A percentile compares a stretch with the other conserved stretches of the same genome.
phyloP scores from a whole-genome alignment of 1,140 invertebrate species.

The Aethina tumida region DNA sequence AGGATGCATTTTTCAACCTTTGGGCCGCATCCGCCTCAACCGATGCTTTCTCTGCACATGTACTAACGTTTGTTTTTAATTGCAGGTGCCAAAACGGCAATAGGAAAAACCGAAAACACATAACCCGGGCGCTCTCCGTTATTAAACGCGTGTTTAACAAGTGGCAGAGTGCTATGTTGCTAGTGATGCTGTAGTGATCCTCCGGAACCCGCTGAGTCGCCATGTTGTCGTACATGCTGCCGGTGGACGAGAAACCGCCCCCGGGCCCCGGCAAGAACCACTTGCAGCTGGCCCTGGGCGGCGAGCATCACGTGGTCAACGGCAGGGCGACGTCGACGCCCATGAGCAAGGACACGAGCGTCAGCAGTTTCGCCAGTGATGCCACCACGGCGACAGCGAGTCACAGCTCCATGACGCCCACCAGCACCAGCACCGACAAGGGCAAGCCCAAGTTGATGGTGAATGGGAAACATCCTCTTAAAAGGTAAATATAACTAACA shows the following conservation, averaged over 20 bases:
- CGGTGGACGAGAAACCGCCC: conserved; percentile 51
- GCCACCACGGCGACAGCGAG: conserved; percentile 39
- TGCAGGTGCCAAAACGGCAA: too few species aligned
- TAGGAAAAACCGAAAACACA: too few species aligned
- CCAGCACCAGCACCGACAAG: conserved; percentile 40
- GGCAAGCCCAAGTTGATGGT: conserved; percentile 45
- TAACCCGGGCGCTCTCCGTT: too few species aligned
- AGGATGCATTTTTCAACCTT: too few species aligned
- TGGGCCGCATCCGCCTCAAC: too few species aligned
- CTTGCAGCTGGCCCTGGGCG: conserved; percentile 34
- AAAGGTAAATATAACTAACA: conserved; percentile 44
- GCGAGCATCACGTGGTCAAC: conserved; percentile 8
- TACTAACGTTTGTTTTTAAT: too few species aligned
- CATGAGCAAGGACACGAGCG: conserved; percentile 44
- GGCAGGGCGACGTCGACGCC: conserved; percentile 18
- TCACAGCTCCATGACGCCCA: conserved; percentile 45
- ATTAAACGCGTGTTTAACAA: too few species aligned
- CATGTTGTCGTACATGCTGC: conserved; percentile 57
- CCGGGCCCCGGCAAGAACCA: conserved; percentile 42
- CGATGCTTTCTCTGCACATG: too few species aligned
- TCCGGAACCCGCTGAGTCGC: conserved; percentile 6
- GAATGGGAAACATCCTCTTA: conserved; percentile 49
- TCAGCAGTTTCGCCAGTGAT: conserved; percentile 45
- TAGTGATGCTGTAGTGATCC: too few species aligned
- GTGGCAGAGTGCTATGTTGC: too few species aligned